Percentiles rank a stretch among this genome's conserved stretches.
These are phyloP conservation scores for Eptatretus burgeri DNA, from an alignment of 2,113 vertebrate species.

Conservation along the genomic window DNA sequence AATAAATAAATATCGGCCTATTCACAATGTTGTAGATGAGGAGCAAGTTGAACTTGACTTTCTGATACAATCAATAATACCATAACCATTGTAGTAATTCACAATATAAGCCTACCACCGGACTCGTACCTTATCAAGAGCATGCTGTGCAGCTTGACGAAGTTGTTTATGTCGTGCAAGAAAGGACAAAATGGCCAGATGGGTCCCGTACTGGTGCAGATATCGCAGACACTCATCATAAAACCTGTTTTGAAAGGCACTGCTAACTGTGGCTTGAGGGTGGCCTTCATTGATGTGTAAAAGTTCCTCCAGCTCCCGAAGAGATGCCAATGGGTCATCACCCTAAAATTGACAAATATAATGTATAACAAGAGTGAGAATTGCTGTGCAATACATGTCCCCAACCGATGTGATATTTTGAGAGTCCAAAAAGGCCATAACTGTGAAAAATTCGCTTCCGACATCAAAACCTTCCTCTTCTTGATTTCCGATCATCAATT, in stretches of 20 bases:
- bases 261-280: slow-evolving; percentile 27
- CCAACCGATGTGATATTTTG: too few species aligned
- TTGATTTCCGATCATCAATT: too few species aligned
- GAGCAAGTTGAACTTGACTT: too few species aligned
- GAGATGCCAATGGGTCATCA: slow-evolving; percentile 50
- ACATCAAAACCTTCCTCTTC: too few species aligned
- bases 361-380: too few species aligned
- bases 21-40: too few species aligned
- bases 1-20: too few species aligned
- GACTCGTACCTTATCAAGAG: slow-evolving; percentile 43
- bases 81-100: background rate
- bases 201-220: slow-evolving; percentile 47
- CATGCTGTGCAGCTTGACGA: slow-evolving; percentile 41
- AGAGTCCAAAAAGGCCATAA: too few species aligned
- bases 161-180: slow-evolving; percentile 51
- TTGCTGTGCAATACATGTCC: too few species aligned
- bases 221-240: slow-evolving; percentile 74
- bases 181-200: slow-evolving; percentile 57
- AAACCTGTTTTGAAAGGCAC: slow-evolving; percentile 21
- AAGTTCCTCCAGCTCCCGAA: slow-evolving; percentile 42
- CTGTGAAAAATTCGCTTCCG: too few species aligned
- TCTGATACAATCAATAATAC: background rate
- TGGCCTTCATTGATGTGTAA: slow-evolving; percentile 26
- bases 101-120: background rate
- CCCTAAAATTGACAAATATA: slow-evolving; percentile 15